A percentile compares a stretch with the other conserved stretches of the same genome.
Conservation (phyloP, 2,113 vertebrate species). For the Ciconia stormi region DNA sequence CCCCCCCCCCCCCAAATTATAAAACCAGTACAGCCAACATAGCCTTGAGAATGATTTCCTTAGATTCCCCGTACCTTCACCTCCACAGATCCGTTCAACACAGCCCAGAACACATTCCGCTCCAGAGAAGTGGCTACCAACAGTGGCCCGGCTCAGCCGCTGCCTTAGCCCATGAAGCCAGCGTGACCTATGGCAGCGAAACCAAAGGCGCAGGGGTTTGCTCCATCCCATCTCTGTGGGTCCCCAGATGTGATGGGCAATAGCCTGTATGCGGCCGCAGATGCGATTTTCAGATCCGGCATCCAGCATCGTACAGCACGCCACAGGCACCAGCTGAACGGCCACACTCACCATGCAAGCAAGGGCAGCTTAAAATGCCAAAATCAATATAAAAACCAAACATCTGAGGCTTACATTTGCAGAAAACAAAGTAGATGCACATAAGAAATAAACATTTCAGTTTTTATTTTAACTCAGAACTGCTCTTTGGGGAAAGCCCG, state of each 20-base stretch:
- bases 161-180: not conserved
- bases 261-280: accelerated
- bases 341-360: not conserved
- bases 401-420: not conserved
- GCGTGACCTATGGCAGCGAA: not conserved
- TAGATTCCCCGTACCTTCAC: too few relatives aligned
- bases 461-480: not conserved
- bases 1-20: not conserved
- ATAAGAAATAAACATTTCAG: not conserved
- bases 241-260: too few relatives aligned
- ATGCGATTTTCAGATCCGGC: not conserved
- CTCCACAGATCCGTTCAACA: accelerated
- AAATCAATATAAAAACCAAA: not conserved
- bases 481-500: not conserved
- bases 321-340: not conserved
- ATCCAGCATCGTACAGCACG: accelerated
- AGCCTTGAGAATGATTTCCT: not conserved
- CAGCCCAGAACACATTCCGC: not conserved
- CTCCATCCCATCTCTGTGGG: not conserved
- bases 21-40: not conserved
- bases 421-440: not conserved
- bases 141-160: not conserved
- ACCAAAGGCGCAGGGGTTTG: not conserved
- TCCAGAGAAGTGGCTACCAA: not conserved
- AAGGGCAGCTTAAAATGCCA: not conserved